Base-by-base conservation (phyloP, 1,140 invertebrate genomes). In the Tetramorium alpestre region DNA sequence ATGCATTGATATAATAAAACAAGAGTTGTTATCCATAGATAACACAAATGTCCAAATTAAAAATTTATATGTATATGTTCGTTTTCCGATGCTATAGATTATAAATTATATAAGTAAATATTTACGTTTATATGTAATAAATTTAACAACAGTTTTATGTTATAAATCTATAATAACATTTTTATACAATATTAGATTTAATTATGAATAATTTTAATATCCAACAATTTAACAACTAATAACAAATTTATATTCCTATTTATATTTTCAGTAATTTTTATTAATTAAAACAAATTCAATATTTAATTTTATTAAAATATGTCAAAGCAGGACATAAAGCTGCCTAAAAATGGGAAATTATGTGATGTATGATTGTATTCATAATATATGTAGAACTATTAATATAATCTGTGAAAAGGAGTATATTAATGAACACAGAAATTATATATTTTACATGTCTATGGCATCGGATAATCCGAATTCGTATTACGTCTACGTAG, bases 401-500 rank as follows among this genome's bases (percentile, higher is more conserved):
- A 65, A 0, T 56, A 73, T 73, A 38, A 73, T 73, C 28, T 44
- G 7, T 41, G 4, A 2, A 22, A 44, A 67, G 13, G 7, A 67
- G 3, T 64, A 10, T 44, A 67, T 44, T 41, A 67, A 22, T 67
- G 3, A 56, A 56, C n/a, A 51, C 18, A 11, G 3, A 2, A 16
- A 54, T 73, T 73, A 54, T 73, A 67, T 67, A 67, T 73, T 73
- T 54, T 33, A 56, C 49, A 56, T 13, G 51, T 73, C 70, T 73
- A 73, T 73, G 51, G 70, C 70, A 73, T 73, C 70, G 49, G 49
- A 73, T 28, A 73, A 73, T 73, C 28, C 2, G n/a, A 28, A 73
- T 10, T 73, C 38, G 5, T n/a, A 73, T 22, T 54, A 54, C 1
- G 33, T 51, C 5, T 38, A 3, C n/a, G 10, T 73, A 56, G 33